Evolutionary conservation across 2,113 vertebrate genomes (phyloP).

Genomic region (Beaufortia kweichowensis): DNA sequence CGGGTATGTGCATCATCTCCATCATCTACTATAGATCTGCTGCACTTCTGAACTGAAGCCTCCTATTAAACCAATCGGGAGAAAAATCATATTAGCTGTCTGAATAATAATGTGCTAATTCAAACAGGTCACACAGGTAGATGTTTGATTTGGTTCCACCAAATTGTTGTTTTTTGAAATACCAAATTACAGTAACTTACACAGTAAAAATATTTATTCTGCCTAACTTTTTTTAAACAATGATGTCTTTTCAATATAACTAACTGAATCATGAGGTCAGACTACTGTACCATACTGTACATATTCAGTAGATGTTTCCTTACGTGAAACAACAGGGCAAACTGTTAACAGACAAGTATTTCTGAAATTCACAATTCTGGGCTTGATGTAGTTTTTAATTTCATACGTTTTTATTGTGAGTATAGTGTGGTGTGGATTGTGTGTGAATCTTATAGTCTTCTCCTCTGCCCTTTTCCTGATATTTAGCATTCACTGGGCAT

Average conservation of each 20-base stretch:
- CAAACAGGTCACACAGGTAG: background rate
- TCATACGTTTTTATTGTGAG: background rate
- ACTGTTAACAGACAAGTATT: too few relatives aligned
- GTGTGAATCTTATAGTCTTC: slow-evolving; percentile 17
- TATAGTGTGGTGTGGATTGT: background rate
- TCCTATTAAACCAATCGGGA: background rate
- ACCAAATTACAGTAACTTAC: too few relatives aligned
- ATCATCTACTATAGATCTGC: background rate
- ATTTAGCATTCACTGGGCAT: slow-evolving; percentile 60
- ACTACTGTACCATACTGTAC: too few relatives aligned
- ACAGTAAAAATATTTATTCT: too few relatives aligned
- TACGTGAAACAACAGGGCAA: too few relatives aligned
- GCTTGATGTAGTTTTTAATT: too few relatives aligned
- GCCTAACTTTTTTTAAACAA: too few relatives aligned
- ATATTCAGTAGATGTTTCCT: too few relatives aligned
- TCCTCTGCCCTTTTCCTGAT: slow-evolving; percentile 55
- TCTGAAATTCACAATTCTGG: too few relatives aligned
- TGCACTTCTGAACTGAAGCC: background rate
- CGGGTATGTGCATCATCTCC: background rate
- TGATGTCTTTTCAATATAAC: too few relatives aligned
- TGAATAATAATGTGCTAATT: slow-evolving; percentile 24
- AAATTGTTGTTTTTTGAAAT: background rate
- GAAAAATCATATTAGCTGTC: slow-evolving; percentile 5
- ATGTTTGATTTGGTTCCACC: background rate
- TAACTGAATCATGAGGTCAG: too few relatives aligned